Evolutionary conservation across 53 echinoderm and acorn worm species (phyloP).

Genomic region (Holothuria leucospilota): DNA sequence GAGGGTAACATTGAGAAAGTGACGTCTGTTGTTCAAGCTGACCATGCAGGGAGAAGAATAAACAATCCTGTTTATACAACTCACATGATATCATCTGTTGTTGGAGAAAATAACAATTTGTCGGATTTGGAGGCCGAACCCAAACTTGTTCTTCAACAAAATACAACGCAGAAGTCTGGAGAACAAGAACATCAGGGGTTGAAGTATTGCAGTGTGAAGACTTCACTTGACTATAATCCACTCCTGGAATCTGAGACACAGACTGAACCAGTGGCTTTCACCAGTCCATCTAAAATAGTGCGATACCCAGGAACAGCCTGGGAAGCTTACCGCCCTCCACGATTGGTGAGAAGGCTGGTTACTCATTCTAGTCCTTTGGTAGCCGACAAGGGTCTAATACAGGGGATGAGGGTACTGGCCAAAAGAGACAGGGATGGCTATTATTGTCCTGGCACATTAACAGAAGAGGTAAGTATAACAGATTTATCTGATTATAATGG

Average conservation of each 20-base stretch:
- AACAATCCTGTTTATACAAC: slow-evolving; percentile 55
- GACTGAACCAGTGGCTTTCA: slow-evolving; percentile 39
- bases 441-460: slow-evolving; percentile 79
- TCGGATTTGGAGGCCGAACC: too few relatives aligned
- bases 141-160: too few relatives aligned
- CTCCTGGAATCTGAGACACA: slow-evolving; percentile 25
- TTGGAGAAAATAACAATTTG: too few relatives aligned
- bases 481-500: too few relatives aligned
- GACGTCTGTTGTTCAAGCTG: slow-evolving; percentile 72
- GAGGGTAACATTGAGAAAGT: slow-evolving; percentile 77
- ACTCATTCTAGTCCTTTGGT: slow-evolving; percentile 9
- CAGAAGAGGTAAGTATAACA: slow-evolving; percentile 19
- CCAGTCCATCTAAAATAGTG: slow-evolving; percentile 40
- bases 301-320: slow-evolving; percentile 62
- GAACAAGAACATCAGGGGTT: too few relatives aligned
- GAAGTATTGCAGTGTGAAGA: slow-evolving; percentile 86
- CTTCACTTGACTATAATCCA: slow-evolving; percentile 84
- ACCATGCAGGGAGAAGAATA: slow-evolving; percentile 45
- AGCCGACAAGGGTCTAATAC: slow-evolving; percentile 60
- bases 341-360: slow-evolving; percentile 43
- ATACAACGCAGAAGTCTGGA: too few relatives aligned
- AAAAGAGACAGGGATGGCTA: slow-evolving; percentile 91
- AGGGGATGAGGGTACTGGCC: slow-evolving; percentile 87
- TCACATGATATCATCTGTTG: background rate
- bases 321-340: slow-evolving; percentile 58